phyloP scores from a whole-genome alignment of 2,888 invertebrate genomes.

The Zygaena filipendulae region DNA sequence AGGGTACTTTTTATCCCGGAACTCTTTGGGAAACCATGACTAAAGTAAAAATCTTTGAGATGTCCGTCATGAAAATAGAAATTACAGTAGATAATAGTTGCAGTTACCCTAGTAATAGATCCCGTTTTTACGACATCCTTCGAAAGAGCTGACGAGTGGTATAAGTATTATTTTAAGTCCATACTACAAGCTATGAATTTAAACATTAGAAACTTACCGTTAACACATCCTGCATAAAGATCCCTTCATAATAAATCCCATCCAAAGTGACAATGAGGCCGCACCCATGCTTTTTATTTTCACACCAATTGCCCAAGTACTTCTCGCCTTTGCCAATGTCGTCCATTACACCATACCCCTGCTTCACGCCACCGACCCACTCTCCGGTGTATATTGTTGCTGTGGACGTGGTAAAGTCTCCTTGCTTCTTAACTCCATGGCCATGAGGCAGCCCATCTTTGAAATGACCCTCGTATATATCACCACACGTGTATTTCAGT shows the following conservation, averaged over 20 bases:
- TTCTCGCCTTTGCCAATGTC: conserved; percentile 88
- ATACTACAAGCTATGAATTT: not conserved
- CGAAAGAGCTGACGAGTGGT: too few relatives aligned
- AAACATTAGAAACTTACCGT: conserved; percentile 60
- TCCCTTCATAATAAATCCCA: conserved; percentile 92
- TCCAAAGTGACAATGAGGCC: conserved; percentile 90
- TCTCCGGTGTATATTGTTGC: conserved; percentile 91
- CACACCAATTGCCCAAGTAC: conserved; percentile 90
- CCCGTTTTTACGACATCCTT: too few relatives aligned
- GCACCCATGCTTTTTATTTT: conserved; percentile 84
- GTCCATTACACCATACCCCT: conserved; percentile 91
- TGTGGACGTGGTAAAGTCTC: conserved; percentile 78
- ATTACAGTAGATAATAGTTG: too few relatives aligned
- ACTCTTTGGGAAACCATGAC: too few relatives aligned
- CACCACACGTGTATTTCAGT: conserved; percentile 80
- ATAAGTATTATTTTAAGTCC: not conserved
- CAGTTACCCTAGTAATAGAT: too few relatives aligned
- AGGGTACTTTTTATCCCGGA: too few relatives aligned
- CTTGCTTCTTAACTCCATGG: conserved; percentile 84
- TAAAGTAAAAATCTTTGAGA: too few relatives aligned
- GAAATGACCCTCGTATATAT: conserved; percentile 88
- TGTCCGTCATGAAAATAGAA: too few relatives aligned
- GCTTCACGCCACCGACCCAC: conserved; percentile 80
- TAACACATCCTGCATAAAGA: conserved; percentile 82
- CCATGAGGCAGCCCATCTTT: conserved; percentile 87